phyloP scores from a whole-genome alignment of 2,113 vertebrate species.

The Podarcis cretensis region DNA sequence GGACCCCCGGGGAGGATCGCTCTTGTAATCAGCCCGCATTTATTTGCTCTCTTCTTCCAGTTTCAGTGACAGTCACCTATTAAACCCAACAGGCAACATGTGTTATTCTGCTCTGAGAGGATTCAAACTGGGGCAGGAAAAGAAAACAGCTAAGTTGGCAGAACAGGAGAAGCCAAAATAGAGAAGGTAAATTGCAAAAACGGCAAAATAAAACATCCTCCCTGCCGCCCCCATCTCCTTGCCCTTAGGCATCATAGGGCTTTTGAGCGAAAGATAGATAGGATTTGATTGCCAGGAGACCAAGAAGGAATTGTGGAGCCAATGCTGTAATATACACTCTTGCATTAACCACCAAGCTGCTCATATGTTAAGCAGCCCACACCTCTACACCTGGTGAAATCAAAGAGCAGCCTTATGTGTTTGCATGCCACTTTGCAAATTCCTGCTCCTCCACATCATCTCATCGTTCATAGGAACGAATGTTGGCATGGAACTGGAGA shows the following conservation, averaged over 20 bases:
- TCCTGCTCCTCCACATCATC: no score
- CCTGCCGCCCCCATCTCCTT: neutral
- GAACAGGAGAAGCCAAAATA: neutral
- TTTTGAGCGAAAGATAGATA: neutral
- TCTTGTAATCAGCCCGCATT: constrained; percentile 21
- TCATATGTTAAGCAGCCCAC: neutral
- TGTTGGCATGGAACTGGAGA: no score
- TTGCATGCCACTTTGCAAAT: no score
- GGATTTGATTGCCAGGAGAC: neutral
- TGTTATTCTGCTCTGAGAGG: neutral
- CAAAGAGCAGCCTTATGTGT: no score
- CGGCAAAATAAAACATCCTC: neutral
- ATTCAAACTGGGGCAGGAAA: neutral
- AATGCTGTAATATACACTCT: neutral
- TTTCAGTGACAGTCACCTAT: neutral
- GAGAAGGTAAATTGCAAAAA: neutral
- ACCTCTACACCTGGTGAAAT: neutral
- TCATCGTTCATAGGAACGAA: no score
- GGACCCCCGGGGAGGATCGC: neutral
- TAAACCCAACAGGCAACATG: constrained; percentile 21
- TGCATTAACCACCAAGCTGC: neutral
- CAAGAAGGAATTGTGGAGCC: neutral
- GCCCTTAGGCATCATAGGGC: neutral
- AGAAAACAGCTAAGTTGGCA: neutral
- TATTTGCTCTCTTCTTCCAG: constrained; percentile 7